Evolutionary conservation across 2,113 vertebrate species (phyloP).

Genomic region (Apaloderma vittatum): DNA sequence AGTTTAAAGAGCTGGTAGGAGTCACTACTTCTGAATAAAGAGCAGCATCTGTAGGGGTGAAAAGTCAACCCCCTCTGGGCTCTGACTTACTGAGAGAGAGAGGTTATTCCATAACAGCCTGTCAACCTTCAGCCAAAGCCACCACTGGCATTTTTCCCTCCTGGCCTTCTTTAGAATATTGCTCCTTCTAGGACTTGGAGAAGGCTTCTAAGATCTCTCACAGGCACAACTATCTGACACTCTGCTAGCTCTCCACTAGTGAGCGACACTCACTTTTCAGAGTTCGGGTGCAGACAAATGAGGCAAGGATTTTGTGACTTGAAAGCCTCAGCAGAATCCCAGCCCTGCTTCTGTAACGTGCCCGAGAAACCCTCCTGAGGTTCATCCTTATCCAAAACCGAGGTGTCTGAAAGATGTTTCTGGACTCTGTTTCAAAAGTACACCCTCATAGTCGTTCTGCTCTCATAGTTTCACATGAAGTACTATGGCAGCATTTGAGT

Average conservation of each 20-base stretch:
- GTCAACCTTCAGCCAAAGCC: slow-evolving; percentile 14
- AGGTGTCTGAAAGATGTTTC: background rate
- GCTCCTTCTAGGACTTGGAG: background rate
- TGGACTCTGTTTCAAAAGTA: background rate
- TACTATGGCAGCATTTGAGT: background rate
- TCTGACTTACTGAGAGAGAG: slow-evolving; percentile 20
- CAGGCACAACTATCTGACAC: background rate
- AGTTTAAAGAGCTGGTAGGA: slow-evolving; percentile 10
- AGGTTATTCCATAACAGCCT: slow-evolving; percentile 18
- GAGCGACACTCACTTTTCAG: background rate
- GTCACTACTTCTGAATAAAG: slow-evolving; percentile 5
- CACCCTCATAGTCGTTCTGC: background rate
- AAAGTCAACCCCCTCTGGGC: slow-evolving; percentile 17
- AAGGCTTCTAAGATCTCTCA: background rate
- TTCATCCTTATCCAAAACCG: background rate
- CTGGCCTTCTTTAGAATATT: background rate
- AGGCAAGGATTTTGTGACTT: background rate
- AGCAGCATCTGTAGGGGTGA: background rate
- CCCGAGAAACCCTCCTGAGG: background rate
- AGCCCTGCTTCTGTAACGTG: background rate
- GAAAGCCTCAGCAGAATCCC: background rate
- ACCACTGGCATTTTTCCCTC: background rate
- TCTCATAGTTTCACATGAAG: background rate
- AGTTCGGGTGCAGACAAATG: background rate
- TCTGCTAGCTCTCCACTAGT: background rate